phyloP scores from a whole-genome alignment of 2,888 invertebrate species.

The Stenoptilia bipunctidactyla region DNA sequence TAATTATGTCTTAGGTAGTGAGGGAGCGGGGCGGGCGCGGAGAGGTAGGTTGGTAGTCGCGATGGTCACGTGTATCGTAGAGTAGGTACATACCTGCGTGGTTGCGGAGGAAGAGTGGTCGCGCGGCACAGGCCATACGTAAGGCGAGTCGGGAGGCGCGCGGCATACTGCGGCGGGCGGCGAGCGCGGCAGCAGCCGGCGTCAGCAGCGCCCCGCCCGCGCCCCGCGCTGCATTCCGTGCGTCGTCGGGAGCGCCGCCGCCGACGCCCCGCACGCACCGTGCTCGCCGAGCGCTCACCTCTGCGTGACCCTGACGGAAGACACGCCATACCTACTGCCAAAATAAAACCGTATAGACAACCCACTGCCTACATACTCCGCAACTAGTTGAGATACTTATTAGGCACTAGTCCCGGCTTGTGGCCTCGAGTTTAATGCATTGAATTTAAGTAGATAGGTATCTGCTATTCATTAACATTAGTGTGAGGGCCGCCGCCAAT shows the following conservation, averaged over 20 bases:
- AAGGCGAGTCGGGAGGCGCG: slow-evolving; percentile 61
- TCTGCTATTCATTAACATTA: too few species aligned
- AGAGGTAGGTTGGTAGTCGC: slow-evolving; percentile 13
- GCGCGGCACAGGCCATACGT: slow-evolving; percentile 39
- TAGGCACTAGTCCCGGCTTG: slow-evolving; percentile 20
- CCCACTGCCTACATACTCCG: background rate
- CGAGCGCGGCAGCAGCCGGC: slow-evolving; percentile 42
- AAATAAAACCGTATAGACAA: too few species aligned
- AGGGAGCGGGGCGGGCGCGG: slow-evolving; percentile 8
- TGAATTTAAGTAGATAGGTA: too few species aligned
- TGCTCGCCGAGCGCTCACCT: slow-evolving; percentile 46
- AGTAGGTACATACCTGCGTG: slow-evolving; percentile 47
- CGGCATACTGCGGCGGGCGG: slow-evolving; percentile 39
- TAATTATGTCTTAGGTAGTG: background rate
- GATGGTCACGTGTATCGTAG: slow-evolving; percentile 21
- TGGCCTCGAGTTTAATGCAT: too few species aligned
- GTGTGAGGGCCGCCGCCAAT: too few species aligned
- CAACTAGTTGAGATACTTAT: slow-evolving; percentile 19
- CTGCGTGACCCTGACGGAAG: slow-evolving; percentile 43
- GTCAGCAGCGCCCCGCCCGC: slow-evolving; percentile 36
- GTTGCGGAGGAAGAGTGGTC: slow-evolving; percentile 29
- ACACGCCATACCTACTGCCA: too few species aligned
- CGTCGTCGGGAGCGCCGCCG: slow-evolving; percentile 45
- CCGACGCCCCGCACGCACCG: slow-evolving; percentile 43
- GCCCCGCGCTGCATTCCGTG: slow-evolving; percentile 54